Conservation (phyloP, 2,797 vertebrate species). For the Limnodromus scolopaceus region DNA sequence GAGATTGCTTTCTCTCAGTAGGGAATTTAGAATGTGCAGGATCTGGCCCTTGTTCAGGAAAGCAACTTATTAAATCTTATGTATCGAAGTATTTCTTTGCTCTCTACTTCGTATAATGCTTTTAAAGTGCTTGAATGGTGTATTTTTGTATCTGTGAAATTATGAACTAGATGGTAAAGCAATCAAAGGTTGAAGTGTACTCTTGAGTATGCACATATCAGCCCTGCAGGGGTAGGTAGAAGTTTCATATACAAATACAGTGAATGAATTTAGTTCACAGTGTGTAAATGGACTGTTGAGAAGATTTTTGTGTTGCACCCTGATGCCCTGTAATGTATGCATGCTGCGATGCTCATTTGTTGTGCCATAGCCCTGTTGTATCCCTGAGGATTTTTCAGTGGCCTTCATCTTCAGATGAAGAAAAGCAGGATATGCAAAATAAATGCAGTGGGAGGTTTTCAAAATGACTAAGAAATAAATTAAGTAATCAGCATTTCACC, state of each 20-base stretch:
- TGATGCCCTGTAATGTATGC: background rate
- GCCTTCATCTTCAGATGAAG: conserved; percentile 4
- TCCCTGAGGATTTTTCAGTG: background rate
- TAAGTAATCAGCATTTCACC: conserved; percentile 50
- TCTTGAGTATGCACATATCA: background rate
- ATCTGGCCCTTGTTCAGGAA: background rate
- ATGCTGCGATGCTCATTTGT: conserved; percentile 10
- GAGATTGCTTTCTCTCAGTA: background rate
- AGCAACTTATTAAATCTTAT: background rate
- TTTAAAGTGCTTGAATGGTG: background rate
- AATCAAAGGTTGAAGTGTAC: conserved; percentile 20
- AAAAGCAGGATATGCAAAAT: conserved; percentile 14
- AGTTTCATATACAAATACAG: conserved; percentile 24
- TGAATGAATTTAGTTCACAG: conserved; percentile 28
- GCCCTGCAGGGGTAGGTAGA: background rate
- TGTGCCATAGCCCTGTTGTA: background rate
- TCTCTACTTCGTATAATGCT: background rate
- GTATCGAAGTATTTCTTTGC: background rate
- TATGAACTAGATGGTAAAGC: background rate
- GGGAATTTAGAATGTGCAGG: background rate
- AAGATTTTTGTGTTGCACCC: background rate
- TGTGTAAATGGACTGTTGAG: conserved; percentile 18
- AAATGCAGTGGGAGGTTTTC: background rate
- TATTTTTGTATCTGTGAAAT: background rate
- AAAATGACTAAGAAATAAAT: conserved; percentile 33